These are phyloP conservation scores for Okamejei kenojei DNA, from an alignment of 2,797 vertebrate species.

Conservation along the genomic window DNA sequence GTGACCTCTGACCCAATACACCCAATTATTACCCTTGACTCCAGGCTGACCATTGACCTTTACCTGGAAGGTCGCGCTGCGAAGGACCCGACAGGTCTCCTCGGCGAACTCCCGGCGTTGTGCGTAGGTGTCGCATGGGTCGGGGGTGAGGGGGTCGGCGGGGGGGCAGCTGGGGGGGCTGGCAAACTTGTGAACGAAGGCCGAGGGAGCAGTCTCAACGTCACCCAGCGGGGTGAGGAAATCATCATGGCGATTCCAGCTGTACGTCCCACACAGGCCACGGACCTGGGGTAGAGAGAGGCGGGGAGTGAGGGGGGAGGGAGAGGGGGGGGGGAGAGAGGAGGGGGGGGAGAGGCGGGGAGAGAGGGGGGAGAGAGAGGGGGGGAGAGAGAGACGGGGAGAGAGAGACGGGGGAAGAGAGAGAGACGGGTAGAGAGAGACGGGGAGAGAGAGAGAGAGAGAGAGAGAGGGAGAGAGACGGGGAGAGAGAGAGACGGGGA, in stretches of 20 bases:
- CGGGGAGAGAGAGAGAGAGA: too few species aligned
- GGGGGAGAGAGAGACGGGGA: too few species aligned
- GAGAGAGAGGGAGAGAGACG: too few species aligned
- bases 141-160: constrained; percentile 37
- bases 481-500: neutral
- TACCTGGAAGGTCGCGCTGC: constrained; percentile 70
- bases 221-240: constrained; percentile 80
- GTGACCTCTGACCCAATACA: too few species aligned
- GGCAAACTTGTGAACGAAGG: constrained; percentile 69
- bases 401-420: too few species aligned
- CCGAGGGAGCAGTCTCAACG: constrained; percentile 61
- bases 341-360: too few species aligned
- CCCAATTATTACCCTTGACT: too few species aligned
- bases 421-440: too few species aligned
- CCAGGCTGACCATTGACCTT: too few species aligned
- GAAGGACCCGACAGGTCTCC: constrained; percentile 62
- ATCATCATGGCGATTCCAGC: constrained; percentile 79
- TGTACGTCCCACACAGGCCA: constrained; percentile 82
- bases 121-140: constrained; percentile 63
- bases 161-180: constrained; percentile 52
- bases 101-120: constrained; percentile 62
- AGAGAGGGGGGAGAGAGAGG: too few species aligned
- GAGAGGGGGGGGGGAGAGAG: too few species aligned
- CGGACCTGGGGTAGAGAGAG: constrained; percentile 62
- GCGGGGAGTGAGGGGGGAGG: too few species aligned